A percentile compares a stretch with the other conserved stretches of the same genome.
Evolutionary conservation across 2,797 vertebrate genomes (phyloP).

Genomic region (Salarias fasciatus): DNA sequence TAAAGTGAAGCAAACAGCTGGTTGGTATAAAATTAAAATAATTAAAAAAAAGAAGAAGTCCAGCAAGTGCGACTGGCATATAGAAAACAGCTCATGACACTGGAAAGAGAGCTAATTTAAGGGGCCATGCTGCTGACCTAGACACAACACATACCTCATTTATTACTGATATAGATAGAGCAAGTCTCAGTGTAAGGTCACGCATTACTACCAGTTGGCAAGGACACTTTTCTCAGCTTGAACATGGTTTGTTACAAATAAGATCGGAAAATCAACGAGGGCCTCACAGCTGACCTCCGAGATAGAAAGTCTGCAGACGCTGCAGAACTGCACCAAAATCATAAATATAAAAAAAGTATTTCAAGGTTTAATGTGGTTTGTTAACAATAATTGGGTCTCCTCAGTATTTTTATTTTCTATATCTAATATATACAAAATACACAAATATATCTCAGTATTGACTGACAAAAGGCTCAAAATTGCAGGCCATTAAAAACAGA

Average conservation of each 20-base stretch:
- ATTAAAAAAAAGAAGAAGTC: not conserved
- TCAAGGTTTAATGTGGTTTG: too few relatives aligned
- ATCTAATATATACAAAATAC: too few relatives aligned
- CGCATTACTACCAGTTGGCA: conserved; percentile 15
- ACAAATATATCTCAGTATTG: too few relatives aligned
- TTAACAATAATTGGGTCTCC: too few relatives aligned
- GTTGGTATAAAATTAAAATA: not conserved
- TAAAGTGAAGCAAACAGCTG: not conserved
- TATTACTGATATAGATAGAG: conserved; percentile 76
- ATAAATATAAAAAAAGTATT: too few relatives aligned
- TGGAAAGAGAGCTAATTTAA: conserved; percentile 76
- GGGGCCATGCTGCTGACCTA: conserved; percentile 70
- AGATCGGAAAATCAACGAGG: not conserved
- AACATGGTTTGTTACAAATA: not conserved
- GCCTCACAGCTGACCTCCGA: too few relatives aligned
- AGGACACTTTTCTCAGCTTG: conserved; percentile 13
- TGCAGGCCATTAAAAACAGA: too few relatives aligned
- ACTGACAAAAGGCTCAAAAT: too few relatives aligned
- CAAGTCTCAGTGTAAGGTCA: conserved; percentile 50
- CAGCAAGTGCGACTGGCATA: conserved; percentile 53
- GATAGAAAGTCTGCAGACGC: too few relatives aligned
- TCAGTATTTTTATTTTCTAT: too few relatives aligned
- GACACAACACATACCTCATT: conserved; percentile 74
- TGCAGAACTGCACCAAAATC: too few relatives aligned
- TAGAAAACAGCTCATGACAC: conserved; percentile 53